phyloP scores from a whole-genome alignment of 2,113 vertebrate genomes.

The Zingel zingel region DNA sequence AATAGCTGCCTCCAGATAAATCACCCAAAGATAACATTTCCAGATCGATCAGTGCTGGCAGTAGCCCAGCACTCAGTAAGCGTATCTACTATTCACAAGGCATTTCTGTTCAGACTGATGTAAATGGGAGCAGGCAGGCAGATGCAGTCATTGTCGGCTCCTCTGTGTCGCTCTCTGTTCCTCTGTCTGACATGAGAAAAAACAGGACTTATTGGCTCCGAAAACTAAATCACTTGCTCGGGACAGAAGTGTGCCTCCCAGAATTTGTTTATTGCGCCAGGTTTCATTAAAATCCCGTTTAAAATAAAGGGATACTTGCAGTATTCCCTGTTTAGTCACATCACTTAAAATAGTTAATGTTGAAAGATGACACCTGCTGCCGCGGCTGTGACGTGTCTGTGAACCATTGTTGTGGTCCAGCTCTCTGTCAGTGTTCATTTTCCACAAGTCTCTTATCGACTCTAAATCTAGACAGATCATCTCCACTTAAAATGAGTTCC shows the following conservation, averaged over 20 bases:
- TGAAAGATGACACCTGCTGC: constrained; percentile 48
- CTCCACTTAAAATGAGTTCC: constrained; percentile 57
- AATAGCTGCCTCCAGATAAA: constrained; percentile 64
- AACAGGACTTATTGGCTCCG: constrained; percentile 40
- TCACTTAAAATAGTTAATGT: constrained; percentile 22
- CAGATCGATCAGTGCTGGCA: constrained; percentile 72
- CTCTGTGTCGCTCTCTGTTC: constrained; percentile 56
- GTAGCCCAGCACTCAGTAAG: constrained; percentile 39
- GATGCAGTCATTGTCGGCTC: constrained; percentile 55
- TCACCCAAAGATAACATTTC: constrained; percentile 69
- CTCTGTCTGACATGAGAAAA: constrained; percentile 54
- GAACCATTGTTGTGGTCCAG: constrained; percentile 23
- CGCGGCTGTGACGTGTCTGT: constrained; percentile 9
- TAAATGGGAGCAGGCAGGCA: constrained; percentile 54
- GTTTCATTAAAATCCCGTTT: constrained; percentile 35
- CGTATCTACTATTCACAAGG: constrained; percentile 59
- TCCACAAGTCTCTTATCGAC: constrained; percentile 34
- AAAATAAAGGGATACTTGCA: constrained; percentile 20
- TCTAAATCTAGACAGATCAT: constrained; percentile 53
- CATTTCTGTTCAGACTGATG: constrained; percentile 65
- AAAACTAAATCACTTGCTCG: constrained; percentile 47
- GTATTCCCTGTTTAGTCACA: constrained; percentile 17
- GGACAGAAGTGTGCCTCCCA: constrained; percentile 30
- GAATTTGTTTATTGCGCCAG: constrained; percentile 42
- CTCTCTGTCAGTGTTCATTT: constrained; percentile 37